Percentiles rank a stretch among this genome's conserved stretches.
Conservation (phyloP, 2,113 vertebrate genomes). For the Tylochromis polylepis region DNA sequence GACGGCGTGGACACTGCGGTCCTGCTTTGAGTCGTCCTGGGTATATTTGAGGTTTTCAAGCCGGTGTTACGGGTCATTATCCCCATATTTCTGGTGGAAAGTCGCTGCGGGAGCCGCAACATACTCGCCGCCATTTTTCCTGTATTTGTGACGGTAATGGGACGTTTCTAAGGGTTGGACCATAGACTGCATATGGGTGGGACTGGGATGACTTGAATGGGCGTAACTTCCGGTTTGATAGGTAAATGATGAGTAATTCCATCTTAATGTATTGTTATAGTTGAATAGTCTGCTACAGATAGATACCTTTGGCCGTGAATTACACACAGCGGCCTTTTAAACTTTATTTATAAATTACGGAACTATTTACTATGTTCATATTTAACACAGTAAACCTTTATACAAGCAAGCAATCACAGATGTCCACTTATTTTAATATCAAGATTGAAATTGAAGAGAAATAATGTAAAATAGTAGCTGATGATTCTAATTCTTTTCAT, state of each 20-base stretch:
- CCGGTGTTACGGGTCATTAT: slow-evolving; percentile 9
- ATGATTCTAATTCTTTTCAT: not conserved
- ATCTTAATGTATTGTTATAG: not conserved
- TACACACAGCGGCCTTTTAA: not conserved
- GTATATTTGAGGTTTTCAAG: slow-evolving; percentile 26
- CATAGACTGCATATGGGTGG: not conserved
- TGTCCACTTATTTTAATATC: not conserved
- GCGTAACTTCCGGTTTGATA: not conserved
- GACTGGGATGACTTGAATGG: not conserved
- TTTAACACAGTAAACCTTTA: not conserved
- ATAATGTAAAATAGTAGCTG: not conserved
- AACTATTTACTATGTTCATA: not conserved
- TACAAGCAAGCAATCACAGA: not conserved
- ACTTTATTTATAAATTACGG: not conserved
- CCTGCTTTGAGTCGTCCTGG: slow-evolving; percentile 55
- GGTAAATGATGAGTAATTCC: not conserved
- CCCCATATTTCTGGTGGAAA: slow-evolving; percentile 18
- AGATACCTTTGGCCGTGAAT: not conserved
- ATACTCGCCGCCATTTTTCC: slow-evolving; percentile 57
- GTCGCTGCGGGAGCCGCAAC: slow-evolving; percentile 39
- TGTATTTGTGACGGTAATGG: not conserved
- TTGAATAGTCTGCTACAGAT: not conserved
- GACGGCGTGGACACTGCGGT: slow-evolving; percentile 74
- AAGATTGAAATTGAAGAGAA: not conserved
- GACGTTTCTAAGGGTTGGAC: not conserved